These are phyloP conservation scores for Xanthostigma xanthostigma DNA, from an alignment of 2,888 invertebrate species.

Conservation along the genomic window DNA sequence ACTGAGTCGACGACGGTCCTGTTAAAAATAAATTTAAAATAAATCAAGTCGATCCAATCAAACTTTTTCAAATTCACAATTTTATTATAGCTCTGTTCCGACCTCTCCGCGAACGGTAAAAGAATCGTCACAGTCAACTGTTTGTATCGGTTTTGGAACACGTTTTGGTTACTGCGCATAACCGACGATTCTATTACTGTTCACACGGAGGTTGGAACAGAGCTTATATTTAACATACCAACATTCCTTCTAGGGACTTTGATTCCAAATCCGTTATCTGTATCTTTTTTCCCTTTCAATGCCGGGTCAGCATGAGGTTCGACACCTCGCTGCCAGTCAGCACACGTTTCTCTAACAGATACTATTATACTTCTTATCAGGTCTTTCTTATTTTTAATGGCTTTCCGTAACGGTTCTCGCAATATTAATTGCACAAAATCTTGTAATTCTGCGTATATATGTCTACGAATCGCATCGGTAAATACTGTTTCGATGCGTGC, in stretches of 20 bases:
- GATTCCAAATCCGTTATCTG: slow-evolving; percentile 80
- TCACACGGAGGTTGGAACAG: too few relatives aligned
- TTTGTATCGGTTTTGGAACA: too few relatives aligned
- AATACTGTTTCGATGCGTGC: slow-evolving; percentile 96
- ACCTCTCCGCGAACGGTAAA: too few relatives aligned
- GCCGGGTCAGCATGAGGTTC: slow-evolving; percentile 88
- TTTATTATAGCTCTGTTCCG: too few relatives aligned
- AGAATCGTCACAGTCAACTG: too few relatives aligned
- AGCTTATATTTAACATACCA: slow-evolving; percentile 43
- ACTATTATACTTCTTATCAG: slow-evolving; percentile 89
- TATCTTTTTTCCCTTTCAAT: slow-evolving; percentile 84
- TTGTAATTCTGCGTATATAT: slow-evolving; percentile 92
- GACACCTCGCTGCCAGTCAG: slow-evolving; percentile 87
- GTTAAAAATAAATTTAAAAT: background rate
- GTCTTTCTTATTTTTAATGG: slow-evolving; percentile 96
- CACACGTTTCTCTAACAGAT: slow-evolving; percentile 93
- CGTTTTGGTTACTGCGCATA: too few relatives aligned
- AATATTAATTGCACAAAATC: slow-evolving; percentile 85
- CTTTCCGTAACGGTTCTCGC: slow-evolving; percentile 86
- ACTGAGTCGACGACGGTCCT: slow-evolving; percentile 82
- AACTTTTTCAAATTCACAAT: slow-evolving; percentile 3
- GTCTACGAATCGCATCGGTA: slow-evolving; percentile 74
- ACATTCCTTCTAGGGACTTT: slow-evolving; percentile 87
- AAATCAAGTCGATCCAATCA: background rate
- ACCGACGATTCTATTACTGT: too few relatives aligned